These are phyloP conservation scores for Stegastes partitus DNA, from an alignment of 2,113 vertebrate species.

Conservation along the genomic window DNA sequence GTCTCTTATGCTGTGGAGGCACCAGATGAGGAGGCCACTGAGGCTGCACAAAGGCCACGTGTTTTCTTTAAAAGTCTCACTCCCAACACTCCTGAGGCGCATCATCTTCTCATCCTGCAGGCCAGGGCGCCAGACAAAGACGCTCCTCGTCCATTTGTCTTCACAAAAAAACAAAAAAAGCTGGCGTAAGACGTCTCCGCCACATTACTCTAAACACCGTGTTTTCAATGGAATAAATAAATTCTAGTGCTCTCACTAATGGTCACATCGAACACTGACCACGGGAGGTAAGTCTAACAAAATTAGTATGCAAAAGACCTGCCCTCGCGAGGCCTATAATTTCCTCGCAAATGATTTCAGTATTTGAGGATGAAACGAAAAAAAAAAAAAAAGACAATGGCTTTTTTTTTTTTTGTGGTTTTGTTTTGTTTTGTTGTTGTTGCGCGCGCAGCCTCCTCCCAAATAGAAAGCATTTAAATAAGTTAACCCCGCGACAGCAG, in stretches of 20 bases:
- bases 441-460: conserved; percentile 81
- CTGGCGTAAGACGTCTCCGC: conserved; percentile 51
- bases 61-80: conserved; percentile 60
- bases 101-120: conserved; percentile 49
- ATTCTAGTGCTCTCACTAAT: conserved; percentile 88
- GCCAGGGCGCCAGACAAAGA: conserved; percentile 56
- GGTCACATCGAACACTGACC: conserved; percentile 92
- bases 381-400: conserved; percentile 90
- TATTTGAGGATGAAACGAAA: conserved; percentile 92
- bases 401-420: conserved; percentile 79
- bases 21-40: conserved; percentile 54
- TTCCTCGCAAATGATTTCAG: conserved; percentile 95
- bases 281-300: conserved; percentile 98
- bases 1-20: conserved; percentile 6
- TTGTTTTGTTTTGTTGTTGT: no score
- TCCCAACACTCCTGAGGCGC: conserved; percentile 31
- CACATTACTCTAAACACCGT: conserved; percentile 70
- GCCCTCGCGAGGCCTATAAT: conserved; percentile 96
- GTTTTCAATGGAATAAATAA: conserved; percentile 79
- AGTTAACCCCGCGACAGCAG: conserved; percentile 94
- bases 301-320: conserved; percentile 99
- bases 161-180: no score
- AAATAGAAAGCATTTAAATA: conserved; percentile 88
- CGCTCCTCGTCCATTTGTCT: conserved; percentile 50
- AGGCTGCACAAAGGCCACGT: conserved; percentile 71